Base-by-base conservation (phyloP, 2,113 vertebrate species). In the Phasianus colchicus region DNA sequence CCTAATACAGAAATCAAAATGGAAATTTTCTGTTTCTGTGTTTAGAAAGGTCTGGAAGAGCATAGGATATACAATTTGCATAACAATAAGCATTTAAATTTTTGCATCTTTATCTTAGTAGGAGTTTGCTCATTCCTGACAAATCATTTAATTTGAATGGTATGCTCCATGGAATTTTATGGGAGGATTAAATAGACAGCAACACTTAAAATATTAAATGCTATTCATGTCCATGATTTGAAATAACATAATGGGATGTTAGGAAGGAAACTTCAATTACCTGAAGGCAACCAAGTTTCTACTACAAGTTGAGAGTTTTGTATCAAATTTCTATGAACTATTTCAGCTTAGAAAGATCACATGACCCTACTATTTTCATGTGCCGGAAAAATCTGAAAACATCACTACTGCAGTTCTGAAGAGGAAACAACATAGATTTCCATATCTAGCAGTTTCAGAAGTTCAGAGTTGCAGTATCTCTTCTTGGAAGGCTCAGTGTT, bases 101-200 rank as follows among this genome's bases (percentile, higher is more conserved):
- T 86, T 43, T 69, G 65, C 21, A 25, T 69, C 52, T 75, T 84
- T 78, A 82, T 69, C 76, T 81, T 73, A 60, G 47, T 13, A 67
- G 17, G 34, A 90, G 38, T 61, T 74, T 71, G 32, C 14, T 61
- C 36, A 25, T 78, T 96, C 80, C 52, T 79, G 78, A 87, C n/a
- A 87, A 92, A 89, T 55, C 2, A 70, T 67, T 93, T 90, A 73
- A 90, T 89, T 90, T 90, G 60, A 89, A 61, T 34, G 32, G 79
- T 57, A 90, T 69, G 40, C 40, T 66, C 84, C 1, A 80, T 22
- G 10, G 82, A 90, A 83, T 89, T 89, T 93, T 85, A 95, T 70
- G 48, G 45, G 64, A 95, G 40, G 45, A 87, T 32, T 92, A 94
- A 92, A 29, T 57, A 79, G 80, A 57, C 11, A 88, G 32, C 36